Percentiles rank a stretch among this genome's conserved stretches.
Conservation (phyloP, 1,140 invertebrate genomes). For the Prorops nasuta region DNA sequence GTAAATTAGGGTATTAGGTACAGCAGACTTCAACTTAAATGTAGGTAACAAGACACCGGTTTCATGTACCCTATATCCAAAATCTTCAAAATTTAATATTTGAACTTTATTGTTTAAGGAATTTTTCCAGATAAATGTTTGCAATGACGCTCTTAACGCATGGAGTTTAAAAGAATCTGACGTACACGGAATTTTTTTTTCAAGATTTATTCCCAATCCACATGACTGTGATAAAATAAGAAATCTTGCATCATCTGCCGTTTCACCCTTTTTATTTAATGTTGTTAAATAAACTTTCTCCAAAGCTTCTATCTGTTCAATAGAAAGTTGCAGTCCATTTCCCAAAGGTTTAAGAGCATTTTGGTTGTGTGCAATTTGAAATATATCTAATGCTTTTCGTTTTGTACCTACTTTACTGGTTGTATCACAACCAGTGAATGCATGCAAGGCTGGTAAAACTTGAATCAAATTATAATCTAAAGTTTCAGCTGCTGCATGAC, state of each 20-base stretch:
- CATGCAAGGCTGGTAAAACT: not conserved
- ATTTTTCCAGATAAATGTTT: no score
- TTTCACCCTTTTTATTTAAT: not conserved
- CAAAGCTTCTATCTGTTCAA: not conserved
- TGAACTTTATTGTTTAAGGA: no score
- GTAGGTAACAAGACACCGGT: no score
- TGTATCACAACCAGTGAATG: not conserved
- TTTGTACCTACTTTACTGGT: conserved; percentile 2
- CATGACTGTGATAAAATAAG: not conserved
- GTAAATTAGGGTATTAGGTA: no score
- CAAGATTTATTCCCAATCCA: not conserved
- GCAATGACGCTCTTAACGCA: no score
- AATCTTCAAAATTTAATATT: no score
- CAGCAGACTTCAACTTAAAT: no score
- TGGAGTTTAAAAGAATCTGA: no score
- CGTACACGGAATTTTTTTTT: no score
- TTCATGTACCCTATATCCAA: no score
- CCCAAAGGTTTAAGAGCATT: not conserved
- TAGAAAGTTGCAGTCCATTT: not conserved
- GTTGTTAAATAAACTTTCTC: not conserved
- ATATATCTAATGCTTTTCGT: not conserved
- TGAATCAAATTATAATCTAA: not conserved
- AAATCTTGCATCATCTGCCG: not conserved
- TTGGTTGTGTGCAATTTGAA: not conserved
- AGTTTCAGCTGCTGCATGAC: not conserved